A percentile compares a stretch with the other conserved stretches of the same genome.
phyloP scores from a whole-genome alignment of 2,888 invertebrate genomes.

The Protophormia terraenovae region DNA sequence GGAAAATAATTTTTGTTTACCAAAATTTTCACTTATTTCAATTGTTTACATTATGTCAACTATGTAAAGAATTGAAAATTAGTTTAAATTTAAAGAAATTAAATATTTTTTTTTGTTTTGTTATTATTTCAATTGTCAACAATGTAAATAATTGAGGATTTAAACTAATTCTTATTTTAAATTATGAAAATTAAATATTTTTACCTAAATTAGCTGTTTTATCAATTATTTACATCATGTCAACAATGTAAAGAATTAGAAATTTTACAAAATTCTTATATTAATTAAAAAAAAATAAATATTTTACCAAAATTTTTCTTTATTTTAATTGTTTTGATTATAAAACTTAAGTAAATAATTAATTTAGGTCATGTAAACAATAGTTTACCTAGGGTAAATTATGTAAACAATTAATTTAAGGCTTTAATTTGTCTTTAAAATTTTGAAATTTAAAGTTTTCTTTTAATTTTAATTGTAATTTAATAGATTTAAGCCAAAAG shows the following conservation, averaged over 20 bases:
- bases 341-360: no score
- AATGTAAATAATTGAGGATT: neutral
- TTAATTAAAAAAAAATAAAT: neutral
- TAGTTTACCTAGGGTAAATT: neutral
- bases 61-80: neutral
- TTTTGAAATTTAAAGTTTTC: neutral
- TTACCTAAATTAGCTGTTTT: neutral
- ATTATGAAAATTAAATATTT: neutral
- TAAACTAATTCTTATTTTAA: neutral
- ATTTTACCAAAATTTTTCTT: neutral
- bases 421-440: neutral
- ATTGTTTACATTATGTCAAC: neutral
- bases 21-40: no score
- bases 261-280: neutral
- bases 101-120: neutral
- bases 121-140: neutral
- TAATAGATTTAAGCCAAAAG: no score
- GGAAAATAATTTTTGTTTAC: neutral
- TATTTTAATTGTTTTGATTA: no score
- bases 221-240: neutral
- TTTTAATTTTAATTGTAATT: no score
- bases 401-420: neutral
- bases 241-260: neutral
- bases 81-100: neutral
- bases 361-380: no score